These are phyloP conservation scores for Halotydeus destructor DNA, from an alignment of 1,140 invertebrate genomes.

Conservation along the genomic window DNA sequence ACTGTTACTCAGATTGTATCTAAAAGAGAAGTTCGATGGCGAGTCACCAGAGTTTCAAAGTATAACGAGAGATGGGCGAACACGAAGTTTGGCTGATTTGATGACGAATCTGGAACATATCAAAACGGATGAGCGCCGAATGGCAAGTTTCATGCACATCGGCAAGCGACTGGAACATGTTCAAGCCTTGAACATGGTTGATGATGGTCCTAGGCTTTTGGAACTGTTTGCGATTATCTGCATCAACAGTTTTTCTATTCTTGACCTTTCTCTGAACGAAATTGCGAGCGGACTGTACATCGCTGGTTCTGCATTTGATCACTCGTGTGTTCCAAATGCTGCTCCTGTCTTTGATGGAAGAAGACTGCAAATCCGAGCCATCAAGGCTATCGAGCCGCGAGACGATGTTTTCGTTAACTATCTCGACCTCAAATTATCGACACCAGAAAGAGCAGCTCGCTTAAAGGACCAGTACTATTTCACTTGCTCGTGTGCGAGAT, in stretches of 20 bases:
- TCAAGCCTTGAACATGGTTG: no score
- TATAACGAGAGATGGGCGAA: no score
- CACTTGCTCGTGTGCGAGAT: slow-evolving; percentile 52
- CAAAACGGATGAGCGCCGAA: no score
- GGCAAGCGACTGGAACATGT: no score
- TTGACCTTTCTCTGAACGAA: slow-evolving; percentile 1
- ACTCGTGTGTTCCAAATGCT: slow-evolving; percentile 70
- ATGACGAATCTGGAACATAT: no score
- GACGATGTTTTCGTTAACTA: slow-evolving; percentile 60
- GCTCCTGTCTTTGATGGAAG: slow-evolving; percentile 59
- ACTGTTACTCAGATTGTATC: no score
- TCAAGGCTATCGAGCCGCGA: slow-evolving; percentile 40
- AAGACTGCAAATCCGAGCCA: slow-evolving; percentile 44
- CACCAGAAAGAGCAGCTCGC: slow-evolving; percentile 39
- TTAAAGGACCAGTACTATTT: slow-evolving; percentile 59
- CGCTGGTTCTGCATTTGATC: slow-evolving; percentile 49
- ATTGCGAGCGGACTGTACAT: slow-evolving; percentile 7
- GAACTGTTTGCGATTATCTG: slow-evolving; percentile 8
- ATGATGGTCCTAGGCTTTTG: background rate
- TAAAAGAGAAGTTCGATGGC: no score
- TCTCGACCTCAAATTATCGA: slow-evolving; percentile 50
- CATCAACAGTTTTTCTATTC: slow-evolving; percentile 9
- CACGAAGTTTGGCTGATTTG: no score
- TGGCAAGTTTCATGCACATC: no score
- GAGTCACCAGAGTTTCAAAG: no score